Evolutionary conservation across 2,113 vertebrate genomes (phyloP).

Genomic region (Boulengerochromis microlepis): DNA sequence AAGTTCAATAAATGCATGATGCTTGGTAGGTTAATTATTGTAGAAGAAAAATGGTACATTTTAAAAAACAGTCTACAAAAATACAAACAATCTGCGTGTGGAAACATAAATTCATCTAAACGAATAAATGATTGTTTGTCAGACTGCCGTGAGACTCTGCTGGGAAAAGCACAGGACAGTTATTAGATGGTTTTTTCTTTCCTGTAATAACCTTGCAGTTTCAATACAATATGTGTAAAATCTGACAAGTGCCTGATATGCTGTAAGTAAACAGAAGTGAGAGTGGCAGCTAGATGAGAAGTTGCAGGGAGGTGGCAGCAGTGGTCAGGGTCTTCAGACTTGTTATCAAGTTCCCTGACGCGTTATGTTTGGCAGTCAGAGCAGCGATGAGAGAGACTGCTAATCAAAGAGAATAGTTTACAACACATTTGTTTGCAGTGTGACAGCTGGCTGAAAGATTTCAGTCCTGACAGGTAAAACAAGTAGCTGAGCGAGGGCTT

Average conservation of each 20-base stretch:
- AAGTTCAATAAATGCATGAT: rapidly evolving
- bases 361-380: background rate
- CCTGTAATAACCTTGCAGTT: background rate
- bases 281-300: background rate
- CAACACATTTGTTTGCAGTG: background rate
- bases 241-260: background rate
- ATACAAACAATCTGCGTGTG: background rate
- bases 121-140: background rate
- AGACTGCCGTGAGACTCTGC: rapidly evolving
- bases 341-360: background rate
- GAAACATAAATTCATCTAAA: background rate
- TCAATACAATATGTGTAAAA: background rate
- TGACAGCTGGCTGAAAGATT: background rate
- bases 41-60: background rate
- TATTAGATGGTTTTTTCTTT: background rate
- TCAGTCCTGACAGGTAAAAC: slow-evolving; percentile 32
- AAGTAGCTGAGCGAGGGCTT: slow-evolving; percentile 12
- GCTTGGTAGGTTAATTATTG: rapidly evolving
- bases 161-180: background rate
- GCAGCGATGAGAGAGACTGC: background rate
- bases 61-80: background rate
- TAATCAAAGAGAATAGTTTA: background rate
- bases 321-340: background rate
- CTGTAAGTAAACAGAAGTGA: background rate
- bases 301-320: background rate